phyloP scores from a whole-genome alignment of 30 jellyfish, hydroid and myxozoan genomes.

The Turritopsis dohrnii region DNA sequence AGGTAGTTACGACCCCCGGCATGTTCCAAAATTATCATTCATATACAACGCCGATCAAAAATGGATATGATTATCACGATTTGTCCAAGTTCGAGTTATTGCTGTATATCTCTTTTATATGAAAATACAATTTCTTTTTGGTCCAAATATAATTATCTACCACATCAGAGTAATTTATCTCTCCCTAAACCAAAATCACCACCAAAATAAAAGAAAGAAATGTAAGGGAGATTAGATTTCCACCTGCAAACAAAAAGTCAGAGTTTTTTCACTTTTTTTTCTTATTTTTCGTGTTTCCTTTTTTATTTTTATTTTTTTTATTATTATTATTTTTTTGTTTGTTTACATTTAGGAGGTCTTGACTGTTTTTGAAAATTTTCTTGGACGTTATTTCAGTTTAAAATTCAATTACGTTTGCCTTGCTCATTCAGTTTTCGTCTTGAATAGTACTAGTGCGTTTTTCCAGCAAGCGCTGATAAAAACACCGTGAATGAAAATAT shows the following conservation, averaged over 20 bases:
- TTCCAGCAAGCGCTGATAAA: not conserved
- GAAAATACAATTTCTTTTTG: not conserved
- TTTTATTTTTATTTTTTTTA: too few relatives aligned
- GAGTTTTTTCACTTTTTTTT: not conserved
- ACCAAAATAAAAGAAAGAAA: not conserved
- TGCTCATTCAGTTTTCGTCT: not conserved
- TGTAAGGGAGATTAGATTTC: too few relatives aligned
- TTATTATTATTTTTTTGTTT: too few relatives aligned
- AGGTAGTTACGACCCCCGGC: conserved; percentile 77
- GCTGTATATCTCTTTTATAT: not conserved
- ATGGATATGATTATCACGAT: conserved; percentile 51
- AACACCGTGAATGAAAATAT: not conserved
- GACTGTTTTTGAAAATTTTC: not conserved
- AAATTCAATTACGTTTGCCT: not conserved
- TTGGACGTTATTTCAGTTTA: not conserved
- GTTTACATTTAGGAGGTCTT: too few relatives aligned
- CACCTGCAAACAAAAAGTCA: not conserved
- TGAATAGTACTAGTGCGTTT: not conserved
- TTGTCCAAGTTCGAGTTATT: not conserved
- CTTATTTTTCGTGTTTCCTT: too few relatives aligned
- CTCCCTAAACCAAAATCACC: too few relatives aligned
- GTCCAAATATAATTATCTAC: not conserved
- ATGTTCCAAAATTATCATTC: conserved; percentile 62
- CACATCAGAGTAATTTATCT: not conserved
- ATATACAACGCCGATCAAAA: conserved; percentile 62